These are phyloP conservation scores for Oscheius sp. DNA, from an alignment of 1,140 invertebrate species.

Conservation along the genomic window DNA sequence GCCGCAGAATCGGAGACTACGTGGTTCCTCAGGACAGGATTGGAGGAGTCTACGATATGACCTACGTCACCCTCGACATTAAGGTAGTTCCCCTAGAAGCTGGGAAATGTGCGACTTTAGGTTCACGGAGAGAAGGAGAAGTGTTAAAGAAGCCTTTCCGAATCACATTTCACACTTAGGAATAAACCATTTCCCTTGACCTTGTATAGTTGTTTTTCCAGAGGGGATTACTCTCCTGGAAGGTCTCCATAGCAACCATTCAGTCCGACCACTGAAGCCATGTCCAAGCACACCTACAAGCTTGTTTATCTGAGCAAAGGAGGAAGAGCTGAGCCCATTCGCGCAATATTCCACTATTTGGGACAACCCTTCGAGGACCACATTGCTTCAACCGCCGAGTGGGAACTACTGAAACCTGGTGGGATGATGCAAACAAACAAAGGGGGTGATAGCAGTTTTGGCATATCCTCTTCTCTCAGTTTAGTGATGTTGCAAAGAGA, in stretches of 20 bases:
- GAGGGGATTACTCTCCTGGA: no score
- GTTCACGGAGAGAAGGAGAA: constrained; percentile 45
- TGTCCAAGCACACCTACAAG: constrained; percentile 25
- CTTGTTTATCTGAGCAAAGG: constrained; percentile 4
- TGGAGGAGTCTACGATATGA: constrained; percentile 49
- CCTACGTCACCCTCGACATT: constrained; percentile 56
- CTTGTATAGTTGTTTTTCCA: no score
- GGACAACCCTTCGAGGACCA: constrained; percentile 20
- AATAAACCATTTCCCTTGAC: no score
- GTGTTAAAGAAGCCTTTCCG: constrained; percentile 30
- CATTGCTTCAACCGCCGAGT: neutral
- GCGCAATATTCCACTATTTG: constrained; percentile 19
- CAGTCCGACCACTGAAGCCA: no score
- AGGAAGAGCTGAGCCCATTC: constrained; percentile 35
- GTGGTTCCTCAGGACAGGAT: constrained; percentile 49
- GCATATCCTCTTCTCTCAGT: no score
- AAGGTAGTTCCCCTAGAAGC: constrained; percentile 26
- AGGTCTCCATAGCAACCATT: no score
- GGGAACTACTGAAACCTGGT: neutral
- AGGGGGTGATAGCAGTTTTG: no score
- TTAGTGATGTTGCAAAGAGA: no score
- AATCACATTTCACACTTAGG: no score
- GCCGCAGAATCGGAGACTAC: constrained; percentile 49
- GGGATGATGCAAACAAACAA: no score
- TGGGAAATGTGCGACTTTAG: neutral